Conservation (phyloP, 1,140 invertebrate species). For the Heliconius congener region DNA sequence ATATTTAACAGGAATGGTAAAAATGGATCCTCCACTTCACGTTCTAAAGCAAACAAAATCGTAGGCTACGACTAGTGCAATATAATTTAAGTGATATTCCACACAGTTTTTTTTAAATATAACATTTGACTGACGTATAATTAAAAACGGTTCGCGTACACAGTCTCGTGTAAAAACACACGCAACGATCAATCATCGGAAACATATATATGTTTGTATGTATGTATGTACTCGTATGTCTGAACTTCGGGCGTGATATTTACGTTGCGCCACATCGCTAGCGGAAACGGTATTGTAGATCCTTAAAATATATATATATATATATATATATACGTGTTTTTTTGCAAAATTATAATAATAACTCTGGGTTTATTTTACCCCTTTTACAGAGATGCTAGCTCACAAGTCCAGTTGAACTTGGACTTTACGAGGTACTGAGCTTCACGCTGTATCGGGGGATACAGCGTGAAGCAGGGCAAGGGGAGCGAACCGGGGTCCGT, state of each 20-base stretch:
- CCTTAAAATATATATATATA: too few relatives aligned
- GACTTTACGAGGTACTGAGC: too few relatives aligned
- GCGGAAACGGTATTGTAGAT: neutral
- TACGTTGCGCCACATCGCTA: slow-evolving; percentile 35
- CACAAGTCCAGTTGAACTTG: too few relatives aligned
- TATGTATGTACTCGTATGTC: too few relatives aligned
- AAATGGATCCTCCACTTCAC: too few relatives aligned
- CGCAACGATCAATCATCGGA: slow-evolving; percentile 43
- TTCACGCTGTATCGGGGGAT: too few relatives aligned
- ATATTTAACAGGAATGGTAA: too few relatives aligned
- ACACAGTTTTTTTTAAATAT: slow-evolving; percentile 18
- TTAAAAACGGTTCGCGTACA: slow-evolving; percentile 35
- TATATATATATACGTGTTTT: neutral
- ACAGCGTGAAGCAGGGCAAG: too few relatives aligned
- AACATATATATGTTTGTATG: slow-evolving; percentile 19
- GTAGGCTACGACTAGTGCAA: neutral
- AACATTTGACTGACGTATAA: slow-evolving; percentile 34
- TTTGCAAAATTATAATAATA: neutral
- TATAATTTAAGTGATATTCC: neutral
- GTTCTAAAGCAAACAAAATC: neutral
- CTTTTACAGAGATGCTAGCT: too few relatives aligned
- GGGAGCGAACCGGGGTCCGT: too few relatives aligned
- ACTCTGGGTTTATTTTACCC: neutral
- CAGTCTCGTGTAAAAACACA: slow-evolving; percentile 36
- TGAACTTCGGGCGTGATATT: slow-evolving; percentile 37